These are phyloP conservation scores for Troides aeacus DNA, from an alignment of 2,888 invertebrate genomes.

Conservation along the genomic window DNA sequence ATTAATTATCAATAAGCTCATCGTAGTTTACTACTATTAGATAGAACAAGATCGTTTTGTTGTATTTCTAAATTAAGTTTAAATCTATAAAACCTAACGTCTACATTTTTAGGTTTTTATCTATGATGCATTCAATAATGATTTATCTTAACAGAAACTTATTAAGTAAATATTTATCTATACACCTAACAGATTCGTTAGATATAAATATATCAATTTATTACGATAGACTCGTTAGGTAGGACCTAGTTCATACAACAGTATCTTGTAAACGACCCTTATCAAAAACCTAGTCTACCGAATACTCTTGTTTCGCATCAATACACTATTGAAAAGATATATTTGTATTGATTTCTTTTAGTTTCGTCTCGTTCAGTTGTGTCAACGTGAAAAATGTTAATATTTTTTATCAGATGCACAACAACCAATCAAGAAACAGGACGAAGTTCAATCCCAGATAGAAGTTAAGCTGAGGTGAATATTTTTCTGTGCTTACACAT, in stretches of 20 bases:
- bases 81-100: too few relatives aligned
- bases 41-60: too few relatives aligned
- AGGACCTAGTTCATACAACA: neutral
- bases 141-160: too few relatives aligned
- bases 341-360: neutral
- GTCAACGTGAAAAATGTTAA: too few relatives aligned
- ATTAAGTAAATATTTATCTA: too few relatives aligned
- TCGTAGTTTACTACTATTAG: neutral
- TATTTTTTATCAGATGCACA: too few relatives aligned
- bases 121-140: too few relatives aligned
- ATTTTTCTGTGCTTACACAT: neutral
- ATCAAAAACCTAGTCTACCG: neutral
- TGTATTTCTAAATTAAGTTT: too few relatives aligned
- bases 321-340: neutral
- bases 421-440: too few relatives aligned
- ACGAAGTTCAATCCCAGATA: neutral
- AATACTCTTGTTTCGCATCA: neutral
- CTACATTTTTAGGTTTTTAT: too few relatives aligned
- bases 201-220: neutral
- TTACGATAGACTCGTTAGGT: neutral
- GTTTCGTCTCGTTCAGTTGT: too few relatives aligned
- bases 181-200: neutral
- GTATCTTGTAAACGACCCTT: constrained; percentile 1
- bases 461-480: neutral
- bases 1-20: neutral